Evolutionary conservation across 2,797 vertebrate genomes (phyloP).

Genomic region (Philypnodon macrostomus): DNA sequence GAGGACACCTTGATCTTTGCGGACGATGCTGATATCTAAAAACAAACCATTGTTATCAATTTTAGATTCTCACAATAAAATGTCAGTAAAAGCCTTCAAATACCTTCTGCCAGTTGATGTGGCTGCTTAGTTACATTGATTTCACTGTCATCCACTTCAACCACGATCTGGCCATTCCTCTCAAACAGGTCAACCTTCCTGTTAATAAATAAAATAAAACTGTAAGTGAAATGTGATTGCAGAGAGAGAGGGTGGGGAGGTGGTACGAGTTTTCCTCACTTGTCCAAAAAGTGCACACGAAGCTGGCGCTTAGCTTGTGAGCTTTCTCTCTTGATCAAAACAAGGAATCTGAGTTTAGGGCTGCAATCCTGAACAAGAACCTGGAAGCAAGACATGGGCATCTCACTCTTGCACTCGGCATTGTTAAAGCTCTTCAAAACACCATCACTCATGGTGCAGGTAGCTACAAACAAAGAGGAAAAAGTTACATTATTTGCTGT

Average conservation of each 20-base stretch:
- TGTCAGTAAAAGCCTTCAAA: neutral
- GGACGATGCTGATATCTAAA: constrained; percentile 67
- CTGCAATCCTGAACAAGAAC: constrained; percentile 83
- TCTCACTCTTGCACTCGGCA: constrained; percentile 59
- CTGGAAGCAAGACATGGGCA: constrained; percentile 79
- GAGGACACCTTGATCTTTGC: constrained; percentile 61
- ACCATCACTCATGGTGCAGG: constrained; percentile 51
- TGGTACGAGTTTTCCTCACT: constrained; percentile 66
- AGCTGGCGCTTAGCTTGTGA: constrained; percentile 55
- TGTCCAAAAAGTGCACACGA: constrained; percentile 70
- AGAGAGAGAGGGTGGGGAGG: neutral
- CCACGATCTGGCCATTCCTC: constrained; percentile 40
- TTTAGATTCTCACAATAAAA: neutral
- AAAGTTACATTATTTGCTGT: neutral
- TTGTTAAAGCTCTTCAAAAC: constrained; percentile 61
- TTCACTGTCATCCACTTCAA: constrained; percentile 75
- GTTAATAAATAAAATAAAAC: constrained; percentile 18
- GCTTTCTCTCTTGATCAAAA: constrained; percentile 74
- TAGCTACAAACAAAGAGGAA: constrained; percentile 41
- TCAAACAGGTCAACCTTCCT: constrained; percentile 78
- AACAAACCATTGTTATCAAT: neutral
- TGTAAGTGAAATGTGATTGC: neutral
- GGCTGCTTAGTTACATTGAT: constrained; percentile 56
- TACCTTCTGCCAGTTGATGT: constrained; percentile 63
- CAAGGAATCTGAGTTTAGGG: constrained; percentile 78